A percentile compares a stretch with the other conserved stretches of the same genome.
Evolutionary conservation across 2,113 vertebrate genomes (phyloP).

Genomic region (Grammomys dolichurus): DNA sequence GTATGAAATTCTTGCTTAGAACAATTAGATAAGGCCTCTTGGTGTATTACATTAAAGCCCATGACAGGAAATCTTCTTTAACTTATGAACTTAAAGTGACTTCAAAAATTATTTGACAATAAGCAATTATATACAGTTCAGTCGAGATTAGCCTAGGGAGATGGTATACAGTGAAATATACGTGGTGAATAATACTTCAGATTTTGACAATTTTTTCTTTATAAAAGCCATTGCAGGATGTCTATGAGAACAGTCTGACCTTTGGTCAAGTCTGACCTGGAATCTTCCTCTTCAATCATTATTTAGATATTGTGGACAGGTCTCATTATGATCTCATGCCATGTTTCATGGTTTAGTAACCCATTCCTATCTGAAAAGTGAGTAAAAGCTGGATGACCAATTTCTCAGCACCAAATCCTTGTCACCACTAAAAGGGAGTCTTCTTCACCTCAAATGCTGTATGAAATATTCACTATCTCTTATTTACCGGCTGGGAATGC

Average conservation of each 20-base stretch:
- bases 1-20: constrained; percentile 7
- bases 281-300: not conserved
- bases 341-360: not conserved
- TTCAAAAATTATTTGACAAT: not conserved
- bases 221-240: not conserved
- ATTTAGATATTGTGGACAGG: not conserved
- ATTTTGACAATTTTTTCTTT: not conserved
- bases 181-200: not conserved
- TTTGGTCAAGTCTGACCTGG: not conserved
- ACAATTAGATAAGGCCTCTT: not conserved
- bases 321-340: not conserved
- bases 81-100: not conserved
- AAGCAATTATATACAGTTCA: not conserved
- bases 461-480: not conserved
- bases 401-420: constrained; percentile 39
- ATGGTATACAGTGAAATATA: not conserved
- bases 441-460: not conserved
- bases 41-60: not conserved
- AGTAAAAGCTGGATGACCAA: not conserved
- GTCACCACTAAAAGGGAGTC: constrained; percentile 31
- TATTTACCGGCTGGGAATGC: not conserved
- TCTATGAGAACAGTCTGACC: not conserved
- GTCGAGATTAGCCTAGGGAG: not conserved
- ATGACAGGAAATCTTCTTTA: not conserved
- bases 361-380: not conserved